Evolutionary conservation across 2,113 vertebrate species (phyloP).

Genomic region (Channa maculata): DNA sequence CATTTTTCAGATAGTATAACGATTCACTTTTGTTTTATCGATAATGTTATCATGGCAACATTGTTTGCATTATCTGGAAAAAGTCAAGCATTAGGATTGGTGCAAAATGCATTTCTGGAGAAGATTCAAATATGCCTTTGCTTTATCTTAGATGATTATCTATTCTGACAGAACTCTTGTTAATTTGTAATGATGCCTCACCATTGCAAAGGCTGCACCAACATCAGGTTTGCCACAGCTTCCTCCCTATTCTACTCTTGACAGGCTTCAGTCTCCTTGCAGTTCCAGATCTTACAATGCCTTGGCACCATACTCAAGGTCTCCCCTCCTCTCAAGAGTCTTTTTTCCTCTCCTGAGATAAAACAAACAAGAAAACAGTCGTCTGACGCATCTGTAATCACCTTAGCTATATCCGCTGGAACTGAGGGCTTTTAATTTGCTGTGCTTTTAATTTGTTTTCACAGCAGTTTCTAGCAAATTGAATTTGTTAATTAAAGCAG

Average conservation of each 20-base stretch:
- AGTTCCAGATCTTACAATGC: slow-evolving; percentile 24
- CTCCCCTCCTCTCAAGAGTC: slow-evolving; percentile 44
- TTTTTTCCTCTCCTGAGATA: slow-evolving; percentile 69
- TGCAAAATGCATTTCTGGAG: too few species aligned
- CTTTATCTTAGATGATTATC: too few species aligned
- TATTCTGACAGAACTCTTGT: neutral
- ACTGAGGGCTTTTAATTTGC: slow-evolving; percentile 90
- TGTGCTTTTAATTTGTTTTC: slow-evolving; percentile 99
- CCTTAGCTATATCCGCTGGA: slow-evolving; percentile 89
- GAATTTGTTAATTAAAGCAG: slow-evolving; percentile 99
- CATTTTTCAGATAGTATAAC: neutral
- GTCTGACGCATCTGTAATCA: slow-evolving; percentile 88
- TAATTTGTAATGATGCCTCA: neutral
- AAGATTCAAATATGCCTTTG: too few species aligned
- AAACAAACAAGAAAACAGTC: slow-evolving; percentile 83
- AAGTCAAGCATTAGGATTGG: too few species aligned
- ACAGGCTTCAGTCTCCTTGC: neutral
- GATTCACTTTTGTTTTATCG: too few species aligned
- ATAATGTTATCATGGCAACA: too few species aligned
- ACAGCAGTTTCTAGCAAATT: slow-evolving; percentile 97
- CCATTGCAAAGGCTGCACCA: neutral
- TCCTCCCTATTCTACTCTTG: neutral
- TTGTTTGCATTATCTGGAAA: too few species aligned
- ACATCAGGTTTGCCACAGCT: neutral
- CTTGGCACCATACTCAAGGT: slow-evolving; percentile 71